These are phyloP conservation scores for Megalurothrips usitatus DNA, from an alignment of 2,888 invertebrate species.

Conservation along the genomic window DNA sequence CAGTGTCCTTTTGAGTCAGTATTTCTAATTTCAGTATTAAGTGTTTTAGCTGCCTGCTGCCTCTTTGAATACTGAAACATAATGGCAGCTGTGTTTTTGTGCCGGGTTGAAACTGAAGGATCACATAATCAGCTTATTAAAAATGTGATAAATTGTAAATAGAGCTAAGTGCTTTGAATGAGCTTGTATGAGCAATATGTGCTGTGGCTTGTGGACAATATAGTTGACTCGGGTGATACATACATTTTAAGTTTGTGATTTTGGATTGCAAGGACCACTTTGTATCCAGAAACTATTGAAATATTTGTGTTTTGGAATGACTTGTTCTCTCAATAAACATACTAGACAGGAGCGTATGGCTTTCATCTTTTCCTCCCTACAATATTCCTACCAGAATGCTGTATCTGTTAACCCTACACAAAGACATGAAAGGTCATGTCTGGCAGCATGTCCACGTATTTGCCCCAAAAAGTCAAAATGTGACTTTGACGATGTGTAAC, in stretches of 20 bases:
- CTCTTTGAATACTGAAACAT: not conserved
- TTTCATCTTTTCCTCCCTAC: too few relatives aligned
- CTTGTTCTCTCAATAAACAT: too few relatives aligned
- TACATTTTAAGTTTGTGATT: not conserved
- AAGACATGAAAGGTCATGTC: too few relatives aligned
- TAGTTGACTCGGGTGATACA: not conserved
- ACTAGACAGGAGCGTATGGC: too few relatives aligned
- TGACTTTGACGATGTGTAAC: too few relatives aligned
- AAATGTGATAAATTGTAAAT: not conserved
- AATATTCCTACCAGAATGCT: too few relatives aligned
- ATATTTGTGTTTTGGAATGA: too few relatives aligned
- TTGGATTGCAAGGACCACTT: not conserved
- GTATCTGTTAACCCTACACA: too few relatives aligned
- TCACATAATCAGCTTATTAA: not conserved
- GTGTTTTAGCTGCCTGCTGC: not conserved
- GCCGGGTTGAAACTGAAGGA: not conserved
- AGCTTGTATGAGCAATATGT: not conserved
- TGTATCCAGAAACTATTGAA: not conserved
- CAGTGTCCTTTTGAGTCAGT: conserved; percentile 21
- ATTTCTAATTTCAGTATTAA: not conserved
- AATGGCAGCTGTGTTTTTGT: not conserved
- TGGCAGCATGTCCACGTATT: too few relatives aligned
- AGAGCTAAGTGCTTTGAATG: not conserved
- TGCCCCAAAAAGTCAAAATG: too few relatives aligned
- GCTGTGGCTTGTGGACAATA: conserved; percentile 18